Evolutionary conservation across 2,113 vertebrate genomes (phyloP).

Genomic region (Eulacestoma nigropectus): DNA sequence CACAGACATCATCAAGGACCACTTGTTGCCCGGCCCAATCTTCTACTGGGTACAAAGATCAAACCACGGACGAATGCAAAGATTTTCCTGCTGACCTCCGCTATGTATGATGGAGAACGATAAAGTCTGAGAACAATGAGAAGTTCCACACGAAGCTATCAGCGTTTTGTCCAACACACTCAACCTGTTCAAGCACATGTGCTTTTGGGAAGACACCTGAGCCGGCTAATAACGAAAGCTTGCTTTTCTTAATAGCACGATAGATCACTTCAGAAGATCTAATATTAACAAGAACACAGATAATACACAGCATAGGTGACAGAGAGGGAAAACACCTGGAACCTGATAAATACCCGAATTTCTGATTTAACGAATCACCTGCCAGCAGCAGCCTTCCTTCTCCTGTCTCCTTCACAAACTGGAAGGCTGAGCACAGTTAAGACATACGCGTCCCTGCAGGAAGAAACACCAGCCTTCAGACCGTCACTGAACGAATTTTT

Average conservation of each 20-base stretch:
- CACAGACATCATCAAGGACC: neutral
- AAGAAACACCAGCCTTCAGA: neutral
- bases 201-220: neutral
- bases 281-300: neutral
- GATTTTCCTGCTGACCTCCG: neutral
- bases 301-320: rapidly evolving
- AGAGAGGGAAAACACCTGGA: rapidly evolving
- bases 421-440: neutral
- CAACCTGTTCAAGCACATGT: neutral
- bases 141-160: neutral
- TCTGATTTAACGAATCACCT: rapidly evolving
- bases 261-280: rapidly evolving
- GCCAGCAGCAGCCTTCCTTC: neutral
- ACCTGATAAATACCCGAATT: rapidly evolving
- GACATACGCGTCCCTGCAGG: neutral
- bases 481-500: neutral
- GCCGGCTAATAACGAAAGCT: neutral
- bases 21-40: rapidly evolving
- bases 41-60: too few species aligned
- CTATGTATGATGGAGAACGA: neutral
- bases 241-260: rapidly evolving
- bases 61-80: rapidly evolving
- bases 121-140: neutral
- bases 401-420: too few species aligned
- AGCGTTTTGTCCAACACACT: neutral